A percentile compares a stretch with the other conserved stretches of the same genome.
These are phyloP conservation scores for Eupithecia pulchellata DNA, from an alignment of 2,888 invertebrate species.

Conservation along the genomic window DNA sequence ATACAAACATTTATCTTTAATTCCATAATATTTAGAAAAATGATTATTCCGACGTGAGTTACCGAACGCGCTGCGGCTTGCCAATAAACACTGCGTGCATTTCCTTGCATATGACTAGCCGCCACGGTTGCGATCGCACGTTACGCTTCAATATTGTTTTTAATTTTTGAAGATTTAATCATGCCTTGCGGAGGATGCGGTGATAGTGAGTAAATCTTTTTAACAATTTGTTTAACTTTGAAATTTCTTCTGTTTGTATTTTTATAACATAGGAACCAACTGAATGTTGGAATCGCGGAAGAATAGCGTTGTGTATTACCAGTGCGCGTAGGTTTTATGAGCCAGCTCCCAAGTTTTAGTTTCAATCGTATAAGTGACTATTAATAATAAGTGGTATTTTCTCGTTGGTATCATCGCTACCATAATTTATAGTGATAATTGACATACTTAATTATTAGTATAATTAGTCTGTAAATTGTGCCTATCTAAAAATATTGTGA, in stretches of 20 bases:
- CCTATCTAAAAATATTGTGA: too few species aligned
- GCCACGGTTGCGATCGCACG: conserved; percentile 31
- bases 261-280: too few species aligned
- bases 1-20: conserved; percentile 31
- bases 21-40: conserved; percentile 28
- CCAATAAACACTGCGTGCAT: conserved; percentile 32
- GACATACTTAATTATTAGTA: too few species aligned
- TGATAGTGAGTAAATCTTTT: conserved; percentile 68
- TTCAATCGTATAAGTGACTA: too few species aligned
- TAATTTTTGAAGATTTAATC: conserved; percentile 49
- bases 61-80: conserved; percentile 24
- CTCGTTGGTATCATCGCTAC: too few species aligned
- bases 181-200: conserved; percentile 82
- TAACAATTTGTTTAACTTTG: background rate
- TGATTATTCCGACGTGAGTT: conserved; percentile 35
- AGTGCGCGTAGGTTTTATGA: too few species aligned
- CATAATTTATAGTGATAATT: too few species aligned
- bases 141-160: conserved; percentile 27
- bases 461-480: too few species aligned
- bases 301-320: too few species aligned
- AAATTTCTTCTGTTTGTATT: conserved; percentile 13
- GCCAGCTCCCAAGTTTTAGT: too few species aligned
- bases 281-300: too few species aligned
- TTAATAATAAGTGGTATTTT: too few species aligned
- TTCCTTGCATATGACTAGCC: conserved; percentile 40